Base-by-base conservation (phyloP, 2,797 vertebrate genomes). In the Sternotherus odoratus region DNA sequence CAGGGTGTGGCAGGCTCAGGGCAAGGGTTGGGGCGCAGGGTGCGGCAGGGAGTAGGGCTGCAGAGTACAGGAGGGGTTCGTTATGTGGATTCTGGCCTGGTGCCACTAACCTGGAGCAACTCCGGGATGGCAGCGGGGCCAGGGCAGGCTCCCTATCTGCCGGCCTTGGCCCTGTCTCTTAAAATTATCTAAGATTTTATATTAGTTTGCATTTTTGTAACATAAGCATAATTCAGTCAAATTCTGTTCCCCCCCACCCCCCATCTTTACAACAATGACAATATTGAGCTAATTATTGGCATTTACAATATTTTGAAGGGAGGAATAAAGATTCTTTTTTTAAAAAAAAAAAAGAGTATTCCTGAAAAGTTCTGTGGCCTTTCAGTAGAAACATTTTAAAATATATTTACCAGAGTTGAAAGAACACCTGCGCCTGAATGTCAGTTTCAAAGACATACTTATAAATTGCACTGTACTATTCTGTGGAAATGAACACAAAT, bases 401-500 rank as follows among this genome's bases (percentile, higher is more conserved):
- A 86, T 88, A 90, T 91, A 95, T 94, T 92, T 94, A 69, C 88
- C 21, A 87, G 94, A 90, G 39, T 82, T 84, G 78, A 95, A 84
- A 93, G 82, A 91, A 95, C 95, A 94, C 69, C 75, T 94, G 89
- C 89, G 77, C 3, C 0, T 63, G 43, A 94, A 82, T 88, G 51
- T 91, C 54, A 36, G 13, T 91, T 94, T 79, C 51, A 93, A 95
- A 74, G 66, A n/a, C 60, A n/a, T 19, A 79, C 39, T 87, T 89
- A 51, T 79, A 87, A 93, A 91, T 87, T 87, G 86, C 89, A 84
- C 46, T 79, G 78, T 0, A 66, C 93, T 96, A 91, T 88, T 26
- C 19, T 91, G 3, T 79, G 50, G 85, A 86, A 89, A 85, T 88
- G 7, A 85, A 49, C 0, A 1, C 6, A 82, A 79, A 84, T 77